Conservation (phyloP, 2,113 vertebrate genomes). For the Electrona antarctica region DNA sequence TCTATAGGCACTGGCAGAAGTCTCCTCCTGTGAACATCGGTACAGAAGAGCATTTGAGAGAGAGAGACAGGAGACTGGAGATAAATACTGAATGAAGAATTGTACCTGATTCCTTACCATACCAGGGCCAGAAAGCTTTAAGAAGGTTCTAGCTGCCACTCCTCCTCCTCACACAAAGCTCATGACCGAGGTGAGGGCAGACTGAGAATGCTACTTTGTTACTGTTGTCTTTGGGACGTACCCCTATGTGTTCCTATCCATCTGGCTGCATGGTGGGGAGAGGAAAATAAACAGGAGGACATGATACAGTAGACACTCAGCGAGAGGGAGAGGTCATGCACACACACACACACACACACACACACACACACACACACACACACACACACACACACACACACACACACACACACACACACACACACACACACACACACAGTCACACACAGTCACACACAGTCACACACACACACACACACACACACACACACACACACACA, state of each 20-base stretch:
- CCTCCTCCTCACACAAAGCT: slow-evolving; percentile 19
- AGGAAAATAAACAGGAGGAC: slow-evolving; percentile 83
- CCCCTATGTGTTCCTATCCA: slow-evolving; percentile 75
- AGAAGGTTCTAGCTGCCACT: not conserved
- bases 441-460: too few species aligned
- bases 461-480: slow-evolving; percentile 1
- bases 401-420: slow-evolving; percentile 4
- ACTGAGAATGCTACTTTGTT: slow-evolving; percentile 23
- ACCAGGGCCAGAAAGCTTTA: not conserved
- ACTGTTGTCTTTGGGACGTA: slow-evolving; percentile 42
- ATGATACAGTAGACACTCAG: slow-evolving; percentile 74
- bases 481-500: slow-evolving; percentile 1
- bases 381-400: not conserved
- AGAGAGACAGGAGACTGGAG: not conserved
- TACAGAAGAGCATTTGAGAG: not conserved
- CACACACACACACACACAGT: too few species aligned
- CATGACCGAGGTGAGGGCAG: slow-evolving; percentile 5
- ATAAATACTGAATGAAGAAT: not conserved
- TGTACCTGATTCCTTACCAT: not conserved
- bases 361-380: slow-evolving; percentile 16
- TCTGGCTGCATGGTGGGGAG: slow-evolving; percentile 63
- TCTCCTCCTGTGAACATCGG: too few species aligned
- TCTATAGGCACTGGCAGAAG: too few species aligned
- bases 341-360: not conserved
- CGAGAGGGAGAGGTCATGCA: slow-evolving; percentile 10